A percentile compares a stretch with the other conserved stretches of the same genome.
Evolutionary conservation across 2,797 vertebrate genomes (phyloP).

Genomic region (Peromyscus nudipes): DNA sequence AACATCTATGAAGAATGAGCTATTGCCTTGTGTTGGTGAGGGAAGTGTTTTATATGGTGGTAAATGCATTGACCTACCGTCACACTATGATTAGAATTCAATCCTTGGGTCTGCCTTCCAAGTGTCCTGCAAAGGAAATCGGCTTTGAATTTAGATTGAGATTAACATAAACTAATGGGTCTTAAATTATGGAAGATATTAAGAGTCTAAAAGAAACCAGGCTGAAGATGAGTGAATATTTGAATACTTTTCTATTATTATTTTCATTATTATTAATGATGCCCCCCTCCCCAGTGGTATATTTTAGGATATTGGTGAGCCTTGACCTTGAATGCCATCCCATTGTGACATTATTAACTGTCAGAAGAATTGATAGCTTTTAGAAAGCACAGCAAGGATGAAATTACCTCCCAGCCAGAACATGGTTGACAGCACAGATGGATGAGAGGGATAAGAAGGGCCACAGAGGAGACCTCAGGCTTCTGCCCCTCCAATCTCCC

Average conservation of each 20-base stretch:
- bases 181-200: constrained; percentile 74
- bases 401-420: constrained; percentile 65
- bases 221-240: constrained; percentile 71
- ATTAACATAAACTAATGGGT: constrained; percentile 69
- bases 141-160: constrained; percentile 35
- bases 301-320: constrained; percentile 77
- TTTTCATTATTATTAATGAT: constrained; percentile 85
- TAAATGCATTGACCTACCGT: constrained; percentile 7
- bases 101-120: neutral
- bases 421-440: constrained; percentile 42
- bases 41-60: neutral
- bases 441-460: constrained; percentile 29
- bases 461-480: neutral
- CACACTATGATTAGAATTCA: constrained; percentile 7
- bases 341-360: constrained; percentile 68
- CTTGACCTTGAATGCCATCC: constrained; percentile 70
- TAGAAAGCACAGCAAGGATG: constrained; percentile 62
- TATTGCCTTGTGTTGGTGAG: neutral
- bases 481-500: constrained; percentile 2
- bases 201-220: constrained; percentile 72
- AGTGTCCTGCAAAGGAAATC: constrained; percentile 39
- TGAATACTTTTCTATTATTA: constrained; percentile 77
- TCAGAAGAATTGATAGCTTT: constrained; percentile 77
- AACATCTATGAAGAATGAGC: neutral
- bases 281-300: constrained; percentile 23